These are phyloP conservation scores for Megalopta genalis DNA, from an alignment of 1,140 invertebrate species.

Conservation along the genomic window DNA sequence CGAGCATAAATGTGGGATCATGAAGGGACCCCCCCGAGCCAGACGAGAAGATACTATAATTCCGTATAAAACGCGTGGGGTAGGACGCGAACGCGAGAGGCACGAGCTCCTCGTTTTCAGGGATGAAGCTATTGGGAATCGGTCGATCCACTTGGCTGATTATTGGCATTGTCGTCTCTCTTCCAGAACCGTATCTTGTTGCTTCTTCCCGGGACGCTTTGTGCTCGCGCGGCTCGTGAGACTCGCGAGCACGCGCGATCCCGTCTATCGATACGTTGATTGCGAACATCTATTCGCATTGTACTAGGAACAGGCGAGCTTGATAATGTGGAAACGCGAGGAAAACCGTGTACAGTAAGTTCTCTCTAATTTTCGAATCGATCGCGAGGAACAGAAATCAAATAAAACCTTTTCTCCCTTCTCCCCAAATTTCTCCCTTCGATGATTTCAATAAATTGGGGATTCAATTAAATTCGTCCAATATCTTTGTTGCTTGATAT, in stretches of 20 bases:
- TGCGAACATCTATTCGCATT: background rate
- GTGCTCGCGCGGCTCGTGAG: background rate
- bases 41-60: slow-evolving; percentile 27
- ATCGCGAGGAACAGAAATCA: too few relatives aligned
- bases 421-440: too few relatives aligned
- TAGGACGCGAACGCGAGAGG: slow-evolving; percentile 21
- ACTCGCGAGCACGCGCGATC: background rate
- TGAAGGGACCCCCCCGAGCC: slow-evolving; percentile 18
- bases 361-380: too few relatives aligned
- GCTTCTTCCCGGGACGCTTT: background rate
- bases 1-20: slow-evolving; percentile 53
- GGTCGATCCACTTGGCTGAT: slow-evolving; percentile 72
- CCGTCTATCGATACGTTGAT: background rate
- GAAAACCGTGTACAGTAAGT: too few relatives aligned
- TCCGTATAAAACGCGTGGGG: slow-evolving; percentile 42
- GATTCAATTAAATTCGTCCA: too few relatives aligned
- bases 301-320: background rate
- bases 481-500: too few relatives aligned
- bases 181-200: slow-evolving; percentile 29
- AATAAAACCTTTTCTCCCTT: too few relatives aligned
- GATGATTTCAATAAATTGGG: too few relatives aligned
- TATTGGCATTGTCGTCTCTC: slow-evolving; percentile 73
- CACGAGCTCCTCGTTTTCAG: slow-evolving; percentile 54
- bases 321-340: background rate
- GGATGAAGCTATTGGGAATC: slow-evolving; percentile 71